Evolutionary conservation across 2,888 invertebrate genomes (phyloP), one percentile per base, ranked within the genome.

Genomic region (Poecilobothrus nobilitatus): DNA sequence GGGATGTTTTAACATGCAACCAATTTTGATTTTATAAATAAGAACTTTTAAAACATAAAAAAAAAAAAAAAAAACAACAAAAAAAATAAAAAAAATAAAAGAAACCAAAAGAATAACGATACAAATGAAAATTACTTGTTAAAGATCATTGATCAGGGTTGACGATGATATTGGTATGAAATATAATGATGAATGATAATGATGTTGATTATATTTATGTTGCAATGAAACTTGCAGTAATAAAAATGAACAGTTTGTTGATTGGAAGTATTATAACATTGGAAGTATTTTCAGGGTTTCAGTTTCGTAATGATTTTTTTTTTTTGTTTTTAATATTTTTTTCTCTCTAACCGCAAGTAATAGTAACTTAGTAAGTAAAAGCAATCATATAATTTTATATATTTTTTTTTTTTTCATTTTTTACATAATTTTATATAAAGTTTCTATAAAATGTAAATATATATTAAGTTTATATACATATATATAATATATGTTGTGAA

Each of bases 1-100:
- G 53, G 53, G 53, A 53, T 53, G 53, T 53, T 53, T 53, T 53
- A 53, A 53, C 53, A 53, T 53, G 53, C n/a, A 53, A 53, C 53
- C 53, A 53, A 53, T 53, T 53, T 53, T 53, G 18, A 12, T 53
- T 53, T 53, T 53, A 2, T 4, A 18, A 53, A 53, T 53, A 15
- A 18, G 6, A 18, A 18, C 53, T 44, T n/a, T n/a, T n/a, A n/a
- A n/a, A n/a, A n/a, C n/a, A n/a, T n/a, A n/a, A n/a, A n/a, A n/a
- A 9, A 44, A 44, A 44, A 9, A 44, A 15, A 44, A 44, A 12
- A 44, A 44, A 12, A 44, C 12, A 44, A 34, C 12, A 12, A 44
- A 44, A 44, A 44, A 15, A 44, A 15, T 10, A 44, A 44, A 44
- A 44, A 44, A 15, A 44, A 15, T 44, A 15, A 7, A n/a, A n/a